A percentile compares a stretch with the other conserved stretches of the same genome.
These are phyloP conservation scores for Apaloderma vittatum DNA, from an alignment of 2,113 vertebrate species.

Conservation along the genomic window DNA sequence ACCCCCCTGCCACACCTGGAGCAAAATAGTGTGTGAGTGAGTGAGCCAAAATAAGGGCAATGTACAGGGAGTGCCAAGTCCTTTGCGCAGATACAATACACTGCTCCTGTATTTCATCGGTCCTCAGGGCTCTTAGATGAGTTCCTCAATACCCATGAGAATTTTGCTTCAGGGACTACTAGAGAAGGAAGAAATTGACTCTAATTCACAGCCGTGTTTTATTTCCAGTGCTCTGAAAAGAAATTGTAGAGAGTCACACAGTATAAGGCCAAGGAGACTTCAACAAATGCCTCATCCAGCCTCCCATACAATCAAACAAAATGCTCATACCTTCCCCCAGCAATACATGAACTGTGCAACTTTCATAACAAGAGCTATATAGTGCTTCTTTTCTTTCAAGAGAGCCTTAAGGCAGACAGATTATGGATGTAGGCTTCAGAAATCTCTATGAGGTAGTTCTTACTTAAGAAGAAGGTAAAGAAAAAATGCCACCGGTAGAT, in stretches of 20 bases:
- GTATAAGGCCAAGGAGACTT: neutral
- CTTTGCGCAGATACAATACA: neutral
- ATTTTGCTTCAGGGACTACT: neutral
- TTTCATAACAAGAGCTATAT: constrained; percentile 46
- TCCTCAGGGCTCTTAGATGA: neutral
- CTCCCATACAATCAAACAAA: neutral
- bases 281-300: neutral
- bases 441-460: constrained; percentile 4
- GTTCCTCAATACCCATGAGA: neutral
- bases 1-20: fast-evolving
- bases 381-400: constrained; percentile 11
- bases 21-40: neutral
- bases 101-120: neutral
- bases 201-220: neutral
- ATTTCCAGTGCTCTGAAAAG: constrained; percentile 3
- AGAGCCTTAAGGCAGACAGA: constrained; percentile 12
- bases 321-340: neutral
- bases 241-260: neutral
- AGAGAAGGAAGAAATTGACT: constrained; percentile 1
- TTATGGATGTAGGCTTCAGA: constrained; percentile 28
- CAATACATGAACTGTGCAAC: constrained; percentile 16
- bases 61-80: neutral
- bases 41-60: neutral
- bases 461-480: constrained; percentile 16
- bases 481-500: neutral